These are phyloP conservation scores for Anoura caudifer DNA, from an alignment of 2,113 vertebrate genomes.

Conservation along the genomic window DNA sequence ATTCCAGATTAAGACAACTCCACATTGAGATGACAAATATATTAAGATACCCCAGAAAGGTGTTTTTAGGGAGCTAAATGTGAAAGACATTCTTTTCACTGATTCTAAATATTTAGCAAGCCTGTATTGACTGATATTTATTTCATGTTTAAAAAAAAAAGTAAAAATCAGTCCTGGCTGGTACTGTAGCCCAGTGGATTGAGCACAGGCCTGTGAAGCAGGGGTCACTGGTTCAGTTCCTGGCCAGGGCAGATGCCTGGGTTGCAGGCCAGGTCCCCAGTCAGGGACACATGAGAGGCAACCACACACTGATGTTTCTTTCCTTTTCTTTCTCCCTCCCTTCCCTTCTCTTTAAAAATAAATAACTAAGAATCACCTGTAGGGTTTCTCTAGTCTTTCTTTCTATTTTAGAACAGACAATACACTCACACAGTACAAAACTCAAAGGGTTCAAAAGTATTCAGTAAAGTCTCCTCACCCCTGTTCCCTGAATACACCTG, in stretches of 20 bases:
- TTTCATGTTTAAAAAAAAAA: not conserved
- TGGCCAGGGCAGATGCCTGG: no score
- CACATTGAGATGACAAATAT: not conserved
- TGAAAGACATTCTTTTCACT: constrained; percentile 5
- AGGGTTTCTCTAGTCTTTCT: not conserved
- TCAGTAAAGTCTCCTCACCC: not conserved
- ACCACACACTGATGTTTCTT: no score
- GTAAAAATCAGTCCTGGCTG: not conserved
- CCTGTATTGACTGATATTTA: not conserved
- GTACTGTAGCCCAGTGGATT: no score
- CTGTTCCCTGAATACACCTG: not conserved
- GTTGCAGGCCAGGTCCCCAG: no score
- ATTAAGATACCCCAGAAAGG: not conserved
- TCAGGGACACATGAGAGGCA: no score
- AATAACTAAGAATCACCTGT: not conserved
- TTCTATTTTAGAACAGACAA: constrained; percentile 38
- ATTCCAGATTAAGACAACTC: not conserved
- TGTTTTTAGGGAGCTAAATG: not conserved
- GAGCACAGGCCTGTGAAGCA: no score
- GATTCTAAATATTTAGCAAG: not conserved
- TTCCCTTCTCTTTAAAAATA: no score
- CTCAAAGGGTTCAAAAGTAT: not conserved
- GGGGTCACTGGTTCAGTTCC: no score
- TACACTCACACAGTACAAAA: not conserved
- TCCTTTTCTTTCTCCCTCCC: no score